Conservation (phyloP, 2,797 vertebrate genomes). For the Pseudopleuronectes americanus region DNA sequence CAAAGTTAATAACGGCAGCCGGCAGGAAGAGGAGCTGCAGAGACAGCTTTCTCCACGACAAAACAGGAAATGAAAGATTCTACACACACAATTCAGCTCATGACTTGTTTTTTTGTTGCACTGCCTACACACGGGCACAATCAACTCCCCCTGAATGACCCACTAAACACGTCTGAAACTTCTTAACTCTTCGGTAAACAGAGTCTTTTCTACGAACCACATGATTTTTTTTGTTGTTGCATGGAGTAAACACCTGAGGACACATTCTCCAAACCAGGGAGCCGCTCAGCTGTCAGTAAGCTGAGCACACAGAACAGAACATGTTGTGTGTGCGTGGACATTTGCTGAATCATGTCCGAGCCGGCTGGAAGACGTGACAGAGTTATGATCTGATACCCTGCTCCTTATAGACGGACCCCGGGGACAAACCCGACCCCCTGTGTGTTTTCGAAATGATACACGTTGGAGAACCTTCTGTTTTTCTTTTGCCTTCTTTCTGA, state of each 20-base stretch:
- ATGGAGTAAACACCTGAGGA: neutral
- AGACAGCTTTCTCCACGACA: neutral
- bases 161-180: neutral
- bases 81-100: neutral
- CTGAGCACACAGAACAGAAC: constrained; percentile 49
- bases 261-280: no score
- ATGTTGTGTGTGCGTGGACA: constrained; percentile 18
- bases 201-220: neutral
- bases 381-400: constrained; percentile 24
- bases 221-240: no score
- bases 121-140: neutral
- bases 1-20: no score
- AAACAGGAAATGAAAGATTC: constrained; percentile 41
- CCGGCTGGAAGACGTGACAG: constrained; percentile 36
- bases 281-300: constrained; percentile 53
- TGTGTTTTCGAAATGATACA: constrained; percentile 56
- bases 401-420: constrained; percentile 37
- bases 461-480: constrained; percentile 26
- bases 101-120: constrained; percentile 1
- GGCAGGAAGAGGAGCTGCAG: neutral
- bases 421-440: neutral
- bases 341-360: constrained; percentile 43
- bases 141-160: neutral
- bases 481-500: neutral
- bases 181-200: neutral